Base-by-base conservation (phyloP, 1,140 invertebrate genomes). In the Drosophila yakuba region DNA sequence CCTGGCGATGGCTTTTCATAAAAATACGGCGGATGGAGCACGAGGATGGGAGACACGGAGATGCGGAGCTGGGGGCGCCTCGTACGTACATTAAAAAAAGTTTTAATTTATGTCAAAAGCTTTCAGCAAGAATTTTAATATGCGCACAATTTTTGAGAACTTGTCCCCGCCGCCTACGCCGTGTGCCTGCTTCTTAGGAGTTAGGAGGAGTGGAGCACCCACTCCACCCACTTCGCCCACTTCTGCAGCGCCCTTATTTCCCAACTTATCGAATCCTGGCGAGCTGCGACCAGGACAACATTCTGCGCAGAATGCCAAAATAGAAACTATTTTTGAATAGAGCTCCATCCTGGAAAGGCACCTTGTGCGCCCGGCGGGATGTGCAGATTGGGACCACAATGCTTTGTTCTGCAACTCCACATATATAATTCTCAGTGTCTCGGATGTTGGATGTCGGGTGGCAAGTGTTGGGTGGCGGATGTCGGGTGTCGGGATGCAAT, bases 101-200 rank as follows among this genome's bases (percentile, higher is more conserved):
- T 91, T 91, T 91, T 91, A 91, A 91, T 91, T 91, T 91, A 91
- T 91, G 89, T 89, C 89, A 91, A 91, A 91, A 91, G 89, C 89
- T 91, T 82, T 89, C 83, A 63, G 73, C 68, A 91, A 91, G 83
- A 91, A 91, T 91, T 91, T 91, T 91, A 91, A 91, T 91, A 91
- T 91, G 84, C 89, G 80, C 77, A 80, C 64, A 88, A 89, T 89
- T 88, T 89, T 89, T 89, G 72, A 80, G 74, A 89, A 89, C 60
- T 89, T 88, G 63, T 64, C 74, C 62, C 38, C 14, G 38, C 38
- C 38, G 38, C 38, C 10, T 45, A 8, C n/a, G 5, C n/a, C 41
- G 7, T 43, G 39, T 43, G 39, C 39, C 39, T n/a, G 39, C n/a
- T 32, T 36, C 28, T 12, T 28, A 39, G 39, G 55, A 4, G 25